Evolutionary conservation across 2,888 invertebrate genomes (phyloP).

Genomic region (Mesorhabditis belari): DNA sequence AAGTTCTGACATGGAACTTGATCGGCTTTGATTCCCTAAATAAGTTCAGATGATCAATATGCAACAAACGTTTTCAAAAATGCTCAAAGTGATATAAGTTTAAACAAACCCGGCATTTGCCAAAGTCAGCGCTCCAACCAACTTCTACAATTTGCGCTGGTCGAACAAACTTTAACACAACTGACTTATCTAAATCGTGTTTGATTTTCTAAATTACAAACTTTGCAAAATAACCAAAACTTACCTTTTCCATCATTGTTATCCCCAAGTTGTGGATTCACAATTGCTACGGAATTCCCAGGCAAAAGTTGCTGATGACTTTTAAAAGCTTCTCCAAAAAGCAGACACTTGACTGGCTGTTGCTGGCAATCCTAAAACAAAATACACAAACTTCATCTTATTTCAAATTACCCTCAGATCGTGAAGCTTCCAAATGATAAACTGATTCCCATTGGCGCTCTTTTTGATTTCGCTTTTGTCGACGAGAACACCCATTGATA

Average conservation of each 20-base stretch:
- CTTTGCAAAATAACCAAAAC: neutral
- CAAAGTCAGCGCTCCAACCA: constrained; percentile 42
- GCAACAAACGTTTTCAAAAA: neutral
- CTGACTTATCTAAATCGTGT: neutral
- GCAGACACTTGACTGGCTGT: constrained; percentile 30
- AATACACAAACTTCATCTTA: neutral
- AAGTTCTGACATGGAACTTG: constrained; percentile 35
- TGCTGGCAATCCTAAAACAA: constrained; percentile 20
- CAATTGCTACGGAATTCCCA: constrained; percentile 20
- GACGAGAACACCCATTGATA: constrained; percentile 57
- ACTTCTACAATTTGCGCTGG: constrained; percentile 40
- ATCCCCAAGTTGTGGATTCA: constrained; percentile 16
- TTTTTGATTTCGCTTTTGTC: constrained; percentile 40
- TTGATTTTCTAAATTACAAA: neutral
- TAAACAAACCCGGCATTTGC: constrained; percentile 35
- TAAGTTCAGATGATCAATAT: neutral
- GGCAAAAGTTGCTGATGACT: constrained; percentile 46
- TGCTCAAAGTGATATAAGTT: neutral
- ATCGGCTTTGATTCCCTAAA: constrained; percentile 27
- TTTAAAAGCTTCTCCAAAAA: constrained; percentile 46
- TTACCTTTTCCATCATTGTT: constrained; percentile 7
- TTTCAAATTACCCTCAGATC: constrained; percentile 29
- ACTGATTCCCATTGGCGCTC: constrained; percentile 45
- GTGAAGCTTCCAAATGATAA: constrained; percentile 46
- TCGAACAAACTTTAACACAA: neutral